phyloP scores from a whole-genome alignment of 2,113 vertebrate genomes.

The Fregetta grallaria region DNA sequence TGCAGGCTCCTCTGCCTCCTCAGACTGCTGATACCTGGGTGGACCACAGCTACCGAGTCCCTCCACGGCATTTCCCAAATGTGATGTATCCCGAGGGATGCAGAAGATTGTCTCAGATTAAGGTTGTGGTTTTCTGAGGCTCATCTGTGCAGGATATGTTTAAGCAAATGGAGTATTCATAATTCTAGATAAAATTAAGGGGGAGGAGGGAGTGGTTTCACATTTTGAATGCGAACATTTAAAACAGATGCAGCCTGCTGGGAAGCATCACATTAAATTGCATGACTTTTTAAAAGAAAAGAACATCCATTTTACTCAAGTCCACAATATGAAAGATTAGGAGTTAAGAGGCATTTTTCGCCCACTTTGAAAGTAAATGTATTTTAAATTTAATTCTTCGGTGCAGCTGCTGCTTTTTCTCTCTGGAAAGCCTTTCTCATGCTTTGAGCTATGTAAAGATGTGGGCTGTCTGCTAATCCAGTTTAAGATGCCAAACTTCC shows the following conservation, averaged over 20 bases:
- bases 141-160: constrained; percentile 1
- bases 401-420: constrained; percentile 34
- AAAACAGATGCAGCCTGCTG: constrained; percentile 35
- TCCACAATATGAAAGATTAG: background rate
- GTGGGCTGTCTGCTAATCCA: constrained; percentile 25
- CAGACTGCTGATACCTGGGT: background rate
- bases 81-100: background rate
- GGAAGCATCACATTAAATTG: constrained; percentile 22
- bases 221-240: constrained; percentile 16
- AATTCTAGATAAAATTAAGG: constrained; percentile 39
- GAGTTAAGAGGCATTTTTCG: constrained; percentile 6
- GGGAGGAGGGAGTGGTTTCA: background rate
- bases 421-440: background rate
- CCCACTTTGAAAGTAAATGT: constrained; percentile 45
- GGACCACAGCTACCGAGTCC: fast-evolving
- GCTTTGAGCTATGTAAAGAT: background rate
- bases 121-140: background rate
- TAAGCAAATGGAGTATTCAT: constrained; percentile 36
- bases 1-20: background rate
- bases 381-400: constrained; percentile 37
- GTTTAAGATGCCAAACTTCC: background rate
- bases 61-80: background rate
- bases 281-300: constrained; percentile 9
- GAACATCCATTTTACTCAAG: constrained; percentile 30
- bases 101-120: background rate